A percentile compares a stretch with the other conserved stretches of the same genome.
These are phyloP conservation scores for Rhinoderma darwinii DNA, from an alignment of 2,113 vertebrate genomes.

Conservation along the genomic window DNA sequence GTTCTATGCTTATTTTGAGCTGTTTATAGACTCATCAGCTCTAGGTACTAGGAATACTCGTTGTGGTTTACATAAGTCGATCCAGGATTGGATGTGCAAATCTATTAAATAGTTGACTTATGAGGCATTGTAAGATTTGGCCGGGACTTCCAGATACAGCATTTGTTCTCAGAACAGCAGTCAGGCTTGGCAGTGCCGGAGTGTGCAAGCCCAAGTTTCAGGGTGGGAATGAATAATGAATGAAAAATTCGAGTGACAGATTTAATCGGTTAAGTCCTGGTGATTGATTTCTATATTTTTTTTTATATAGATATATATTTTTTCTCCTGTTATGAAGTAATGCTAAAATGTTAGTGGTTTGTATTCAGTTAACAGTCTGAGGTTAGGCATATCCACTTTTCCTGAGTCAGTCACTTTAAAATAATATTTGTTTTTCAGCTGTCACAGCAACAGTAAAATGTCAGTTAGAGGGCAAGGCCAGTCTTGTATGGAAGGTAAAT, in stretches of 20 bases:
- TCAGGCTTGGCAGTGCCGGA: conserved; percentile 37
- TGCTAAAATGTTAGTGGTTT: conserved; percentile 1
- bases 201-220: background rate
- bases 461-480: conserved; percentile 1
- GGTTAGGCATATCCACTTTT: conserved; percentile 5
- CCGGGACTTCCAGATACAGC: background rate
- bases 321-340: background rate
- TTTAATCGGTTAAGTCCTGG: conserved; percentile 39
- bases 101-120: conserved; percentile 36
- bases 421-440: conserved; percentile 39
- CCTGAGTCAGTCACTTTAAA: conserved; percentile 1
- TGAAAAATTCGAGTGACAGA: conserved; percentile 27
- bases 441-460: conserved; percentile 39
- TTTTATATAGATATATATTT: background rate
- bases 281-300: conserved; percentile 29
- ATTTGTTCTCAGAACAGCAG: conserved; percentile 10
- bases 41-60: background rate
- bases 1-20: conserved; percentile 19
- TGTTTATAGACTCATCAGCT: conserved; percentile 3
- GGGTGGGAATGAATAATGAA: conserved; percentile 47
- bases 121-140: conserved; percentile 25
- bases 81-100: conserved; percentile 31
- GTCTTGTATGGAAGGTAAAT: background rate
- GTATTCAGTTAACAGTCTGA: background rate
- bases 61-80: conserved; percentile 33